Evolutionary conservation across 2,888 invertebrate species (phyloP).

Genomic region (Beris chalybata): DNA sequence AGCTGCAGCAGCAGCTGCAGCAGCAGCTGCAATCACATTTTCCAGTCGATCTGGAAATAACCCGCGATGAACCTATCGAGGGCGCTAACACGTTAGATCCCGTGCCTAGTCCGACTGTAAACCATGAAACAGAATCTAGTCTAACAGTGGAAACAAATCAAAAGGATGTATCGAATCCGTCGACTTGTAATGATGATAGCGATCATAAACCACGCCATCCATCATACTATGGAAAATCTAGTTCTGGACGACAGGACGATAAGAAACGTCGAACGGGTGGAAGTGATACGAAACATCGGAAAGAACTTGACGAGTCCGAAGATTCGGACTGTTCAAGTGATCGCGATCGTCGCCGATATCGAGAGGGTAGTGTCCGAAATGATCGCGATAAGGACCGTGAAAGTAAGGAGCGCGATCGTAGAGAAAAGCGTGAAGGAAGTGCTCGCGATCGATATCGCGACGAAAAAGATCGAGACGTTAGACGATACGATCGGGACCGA

Average conservation of each 20-base stretch:
- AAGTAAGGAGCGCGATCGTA: conserved; percentile 54
- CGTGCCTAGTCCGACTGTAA: conserved; percentile 25
- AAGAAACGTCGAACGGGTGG: conserved; percentile 49
- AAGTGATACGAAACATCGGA: conserved; percentile 54
- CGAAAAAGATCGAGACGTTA: conserved; percentile 47
- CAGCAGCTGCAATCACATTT: conserved; percentile 33
- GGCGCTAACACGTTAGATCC: conserved; percentile 57
- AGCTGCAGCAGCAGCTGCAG: conserved; percentile 34
- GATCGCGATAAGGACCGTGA: conserved; percentile 46
- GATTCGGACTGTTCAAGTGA: conserved; percentile 70
- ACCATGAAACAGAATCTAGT: conserved; percentile 42
- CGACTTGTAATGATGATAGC: conserved; percentile 54
- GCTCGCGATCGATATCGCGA: conserved; percentile 49
- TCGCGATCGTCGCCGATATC: conserved; percentile 61
- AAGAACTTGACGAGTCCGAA: conserved; percentile 64
- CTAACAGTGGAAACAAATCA: conserved; percentile 42
- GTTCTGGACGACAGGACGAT: conserved; percentile 4
- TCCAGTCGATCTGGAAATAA: conserved; percentile 41
- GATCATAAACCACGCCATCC: conserved; percentile 43
- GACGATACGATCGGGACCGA: conserved; percentile 50
- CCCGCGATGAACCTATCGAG: conserved; percentile 60
- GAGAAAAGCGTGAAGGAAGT: conserved; percentile 42
- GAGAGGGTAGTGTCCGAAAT: conserved; percentile 56
- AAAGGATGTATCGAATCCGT: conserved; percentile 47
- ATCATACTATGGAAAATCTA: conserved; percentile 20